Conservation (phyloP, 2,113 vertebrate genomes). For the Cavia porcellus region DNA sequence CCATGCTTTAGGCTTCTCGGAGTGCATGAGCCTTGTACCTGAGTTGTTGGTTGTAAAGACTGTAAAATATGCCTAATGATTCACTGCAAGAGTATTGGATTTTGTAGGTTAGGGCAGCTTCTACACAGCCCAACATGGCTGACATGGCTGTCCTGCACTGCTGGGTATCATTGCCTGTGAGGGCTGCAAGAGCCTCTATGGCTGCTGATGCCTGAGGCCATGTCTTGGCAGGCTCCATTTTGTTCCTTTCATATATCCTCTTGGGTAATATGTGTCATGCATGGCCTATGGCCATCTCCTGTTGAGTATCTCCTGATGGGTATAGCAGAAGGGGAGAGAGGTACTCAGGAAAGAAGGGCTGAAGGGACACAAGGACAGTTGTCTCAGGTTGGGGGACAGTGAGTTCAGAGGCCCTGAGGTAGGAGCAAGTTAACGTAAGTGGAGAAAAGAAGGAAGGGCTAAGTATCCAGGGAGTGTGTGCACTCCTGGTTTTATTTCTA, state of each 20-base stretch:
- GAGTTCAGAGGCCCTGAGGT: not conserved
- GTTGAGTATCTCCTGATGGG: not conserved
- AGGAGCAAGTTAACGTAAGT: not conserved
- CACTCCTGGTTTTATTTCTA: not conserved
- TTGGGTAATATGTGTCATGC: too few species aligned
- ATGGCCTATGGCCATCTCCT: not conserved
- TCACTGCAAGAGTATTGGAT: not conserved
- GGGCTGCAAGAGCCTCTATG: too few species aligned
- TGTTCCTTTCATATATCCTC: not conserved
- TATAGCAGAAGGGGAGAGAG: not conserved
- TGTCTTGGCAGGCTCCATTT: not conserved
- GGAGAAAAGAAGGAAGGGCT: not conserved
- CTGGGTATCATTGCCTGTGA: not conserved
- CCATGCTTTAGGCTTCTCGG: not conserved
- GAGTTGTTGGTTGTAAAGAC: not conserved
- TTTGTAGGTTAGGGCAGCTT: not conserved
- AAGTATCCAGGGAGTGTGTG: not conserved
- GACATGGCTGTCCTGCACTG: not conserved
- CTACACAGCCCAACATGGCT: accelerated
- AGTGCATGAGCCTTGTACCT: not conserved
- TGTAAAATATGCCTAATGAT: not conserved
- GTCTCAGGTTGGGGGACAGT: not conserved
- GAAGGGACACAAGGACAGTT: not conserved
- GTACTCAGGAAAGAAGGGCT: not conserved
- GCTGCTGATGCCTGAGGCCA: accelerated